A percentile compares a stretch with the other conserved stretches of the same genome.
phyloP scores from a whole-genome alignment of 1,140 invertebrate genomes.

The Heliconius hermathena region DNA sequence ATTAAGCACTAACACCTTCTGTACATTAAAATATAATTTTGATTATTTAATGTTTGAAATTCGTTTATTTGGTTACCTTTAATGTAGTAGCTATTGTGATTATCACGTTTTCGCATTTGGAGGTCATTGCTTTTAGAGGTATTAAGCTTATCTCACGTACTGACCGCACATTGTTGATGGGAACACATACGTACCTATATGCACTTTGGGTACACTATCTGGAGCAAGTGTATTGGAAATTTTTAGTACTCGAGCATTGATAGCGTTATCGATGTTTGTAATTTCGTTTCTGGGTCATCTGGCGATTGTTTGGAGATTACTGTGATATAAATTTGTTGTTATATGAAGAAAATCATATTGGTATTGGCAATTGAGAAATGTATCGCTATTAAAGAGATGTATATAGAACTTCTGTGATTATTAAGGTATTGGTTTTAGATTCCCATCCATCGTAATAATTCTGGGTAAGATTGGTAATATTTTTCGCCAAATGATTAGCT shows the following conservation, averaged over 20 bases:
- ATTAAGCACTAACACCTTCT: not conserved
- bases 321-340: conserved; percentile 2
- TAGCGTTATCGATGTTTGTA: conserved; percentile 35
- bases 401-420: too few species aligned
- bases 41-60: conserved; percentile 14
- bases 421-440: too few species aligned
- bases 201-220: conserved; percentile 47
- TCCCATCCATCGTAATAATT: too few species aligned
- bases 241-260: conserved; percentile 51
- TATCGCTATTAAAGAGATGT: not conserved
- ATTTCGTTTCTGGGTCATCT: conserved; percentile 25
- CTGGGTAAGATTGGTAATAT: too few species aligned
- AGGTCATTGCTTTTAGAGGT: conserved; percentile 51
- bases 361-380: not conserved
- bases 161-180: conserved; percentile 55
- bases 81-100: conserved; percentile 25
- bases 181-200: conserved; percentile 39
- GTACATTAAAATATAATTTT: not conserved
- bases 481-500: too few species aligned
- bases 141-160: conserved; percentile 53
- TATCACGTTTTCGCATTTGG: conserved; percentile 41
- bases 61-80: conserved; percentile 22
- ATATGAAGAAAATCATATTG: not conserved
- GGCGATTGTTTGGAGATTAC: conserved; percentile 6
- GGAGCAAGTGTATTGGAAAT: conserved; percentile 60